A percentile compares a stretch with the other conserved stretches of the same genome.
Evolutionary conservation across 1,140 invertebrate genomes (phyloP).

Genomic region (Lepidurus packardi): DNA sequence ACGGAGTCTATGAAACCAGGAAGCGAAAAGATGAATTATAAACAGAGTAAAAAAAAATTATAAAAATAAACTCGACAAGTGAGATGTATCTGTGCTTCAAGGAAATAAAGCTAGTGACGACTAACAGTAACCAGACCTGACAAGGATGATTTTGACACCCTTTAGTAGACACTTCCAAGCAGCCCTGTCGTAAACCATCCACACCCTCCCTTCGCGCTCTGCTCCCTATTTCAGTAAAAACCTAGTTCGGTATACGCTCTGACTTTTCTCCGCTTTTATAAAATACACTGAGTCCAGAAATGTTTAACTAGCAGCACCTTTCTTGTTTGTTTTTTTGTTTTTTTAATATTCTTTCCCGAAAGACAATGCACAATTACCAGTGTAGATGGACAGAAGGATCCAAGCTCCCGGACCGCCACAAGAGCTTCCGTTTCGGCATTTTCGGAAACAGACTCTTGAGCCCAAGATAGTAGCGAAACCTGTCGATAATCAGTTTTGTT

Average conservation of each 20-base stretch:
- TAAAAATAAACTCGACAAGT: background rate
- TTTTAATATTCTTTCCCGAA: too few species aligned
- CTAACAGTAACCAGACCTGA: conserved; percentile 12
- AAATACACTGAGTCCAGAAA: too few species aligned
- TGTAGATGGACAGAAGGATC: background rate
- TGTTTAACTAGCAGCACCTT: too few species aligned
- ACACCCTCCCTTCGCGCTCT: background rate
- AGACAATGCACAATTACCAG: background rate
- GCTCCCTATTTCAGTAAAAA: background rate
- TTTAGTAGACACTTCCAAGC: conserved; percentile 10
- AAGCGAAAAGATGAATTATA: background rate
- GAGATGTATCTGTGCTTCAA: background rate
- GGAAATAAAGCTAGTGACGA: background rate
- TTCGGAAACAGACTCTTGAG: background rate
- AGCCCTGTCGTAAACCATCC: conserved; percentile 17
- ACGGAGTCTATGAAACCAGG: background rate
- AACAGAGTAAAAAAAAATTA: background rate
- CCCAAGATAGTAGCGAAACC: background rate
- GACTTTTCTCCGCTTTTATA: too few species aligned
- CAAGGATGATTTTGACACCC: conserved; percentile 18
- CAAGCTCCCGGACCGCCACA: background rate
- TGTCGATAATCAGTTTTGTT: background rate
- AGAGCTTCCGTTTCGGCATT: background rate
- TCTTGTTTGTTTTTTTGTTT: too few species aligned
- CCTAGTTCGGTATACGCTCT: too few species aligned